Conservation (phyloP, 2,113 vertebrate genomes). For the Tetrax tetrax region DNA sequence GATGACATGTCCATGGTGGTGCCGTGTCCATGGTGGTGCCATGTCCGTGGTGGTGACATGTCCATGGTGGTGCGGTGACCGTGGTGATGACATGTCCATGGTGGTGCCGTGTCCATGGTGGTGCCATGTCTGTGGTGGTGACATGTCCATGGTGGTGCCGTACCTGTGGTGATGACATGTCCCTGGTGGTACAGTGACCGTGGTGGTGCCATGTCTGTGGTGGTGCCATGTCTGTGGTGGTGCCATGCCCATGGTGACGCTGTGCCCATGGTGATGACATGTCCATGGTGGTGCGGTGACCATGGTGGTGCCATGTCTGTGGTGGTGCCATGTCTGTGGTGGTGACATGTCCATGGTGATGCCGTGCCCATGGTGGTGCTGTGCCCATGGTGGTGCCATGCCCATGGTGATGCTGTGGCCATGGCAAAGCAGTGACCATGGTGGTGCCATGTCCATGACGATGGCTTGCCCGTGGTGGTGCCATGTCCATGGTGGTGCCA, state of each 20-base stretch:
- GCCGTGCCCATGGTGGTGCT: not conserved
- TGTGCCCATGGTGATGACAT: not conserved
- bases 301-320: not conserved
- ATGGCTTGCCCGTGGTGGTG: too few species aligned
- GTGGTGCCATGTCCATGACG: not conserved
- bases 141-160: too few species aligned
- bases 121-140: too few species aligned
- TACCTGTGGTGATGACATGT: not conserved
- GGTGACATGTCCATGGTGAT: not conserved
- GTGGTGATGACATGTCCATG: not conserved
- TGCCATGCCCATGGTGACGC: not conserved
- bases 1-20: accelerated
- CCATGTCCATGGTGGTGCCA: accelerated
- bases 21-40: not conserved
- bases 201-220: not conserved
- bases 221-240: too few species aligned
- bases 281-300: not conserved
- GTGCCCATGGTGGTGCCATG: not conserved
- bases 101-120: not conserved
- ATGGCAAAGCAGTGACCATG: accelerated
- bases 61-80: too few species aligned
- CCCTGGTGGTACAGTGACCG: not conserved
- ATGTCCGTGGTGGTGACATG: not conserved
- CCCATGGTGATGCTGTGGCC: not conserved
- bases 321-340: too few species aligned